Conservation (phyloP, 1,140 invertebrate genomes). For the Ctenoplectra terminalis region DNA sequence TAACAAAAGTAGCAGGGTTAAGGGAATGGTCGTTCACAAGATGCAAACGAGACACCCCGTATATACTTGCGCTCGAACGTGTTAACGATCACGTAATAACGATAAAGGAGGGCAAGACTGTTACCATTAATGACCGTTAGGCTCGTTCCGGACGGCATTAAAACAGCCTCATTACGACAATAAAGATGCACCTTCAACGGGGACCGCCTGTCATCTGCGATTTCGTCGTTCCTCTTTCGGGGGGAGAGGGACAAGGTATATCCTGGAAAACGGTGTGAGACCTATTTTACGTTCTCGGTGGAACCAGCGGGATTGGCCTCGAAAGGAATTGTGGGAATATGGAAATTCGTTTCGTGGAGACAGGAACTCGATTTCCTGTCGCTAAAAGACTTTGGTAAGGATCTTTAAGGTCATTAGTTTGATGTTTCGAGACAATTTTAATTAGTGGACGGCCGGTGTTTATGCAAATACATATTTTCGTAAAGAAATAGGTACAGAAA, state of each 20-base stretch:
- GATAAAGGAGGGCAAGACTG: slow-evolving; percentile 37
- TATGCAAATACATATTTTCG: too few relatives aligned
- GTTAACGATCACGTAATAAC: slow-evolving; percentile 45
- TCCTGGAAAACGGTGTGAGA: neutral
- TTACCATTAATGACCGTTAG: slow-evolving; percentile 42
- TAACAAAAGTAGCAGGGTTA: too few relatives aligned
- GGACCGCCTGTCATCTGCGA: slow-evolving; percentile 28
- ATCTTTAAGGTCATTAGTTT: neutral
- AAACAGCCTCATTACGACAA: slow-evolving; percentile 30
- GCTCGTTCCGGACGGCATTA: slow-evolving; percentile 31
- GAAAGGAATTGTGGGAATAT: slow-evolving; percentile 12
- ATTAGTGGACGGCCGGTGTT: too few relatives aligned
- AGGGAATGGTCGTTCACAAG: neutral
- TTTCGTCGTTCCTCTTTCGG: neutral
- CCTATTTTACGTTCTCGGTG: neutral
- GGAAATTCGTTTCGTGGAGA: slow-evolving; percentile 19
- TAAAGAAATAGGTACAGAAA: too few relatives aligned
- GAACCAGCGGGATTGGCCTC: neutral
- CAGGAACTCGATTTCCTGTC: slow-evolving; percentile 23
- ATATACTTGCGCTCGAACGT: slow-evolving; percentile 13
- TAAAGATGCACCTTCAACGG: slow-evolving; percentile 31
- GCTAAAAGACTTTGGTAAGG: too few relatives aligned
- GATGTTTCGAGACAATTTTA: neutral
- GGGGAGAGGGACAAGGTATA: neutral
- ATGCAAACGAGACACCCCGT: neutral